Conservation (phyloP, 2,888 invertebrate species). For the Subacronicta megacephala region DNA sequence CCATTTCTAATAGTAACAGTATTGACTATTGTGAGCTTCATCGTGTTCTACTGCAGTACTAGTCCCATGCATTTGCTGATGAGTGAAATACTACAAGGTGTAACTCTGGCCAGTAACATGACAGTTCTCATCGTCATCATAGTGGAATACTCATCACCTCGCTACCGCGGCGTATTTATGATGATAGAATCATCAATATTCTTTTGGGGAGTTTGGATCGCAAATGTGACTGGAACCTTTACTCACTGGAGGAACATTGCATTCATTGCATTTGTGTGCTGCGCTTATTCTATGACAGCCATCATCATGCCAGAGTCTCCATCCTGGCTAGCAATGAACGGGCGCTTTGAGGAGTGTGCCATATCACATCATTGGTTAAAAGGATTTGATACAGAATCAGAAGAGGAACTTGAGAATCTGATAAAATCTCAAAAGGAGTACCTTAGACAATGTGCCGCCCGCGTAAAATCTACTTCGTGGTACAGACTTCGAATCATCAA, state of each 20-base stretch:
- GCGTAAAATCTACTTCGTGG: conserved; percentile 33
- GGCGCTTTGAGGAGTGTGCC: conserved; percentile 56
- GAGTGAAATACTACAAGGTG: conserved; percentile 66
- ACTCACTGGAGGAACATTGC: conserved; percentile 69
- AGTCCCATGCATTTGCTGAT: conserved; percentile 62
- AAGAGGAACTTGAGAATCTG: conserved; percentile 59
- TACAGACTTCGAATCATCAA: conserved; percentile 38
- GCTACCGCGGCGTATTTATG: conserved; percentile 69
- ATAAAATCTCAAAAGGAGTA: conserved; percentile 56
- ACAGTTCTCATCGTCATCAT: conserved; percentile 67
- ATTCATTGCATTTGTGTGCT: conserved; percentile 57
- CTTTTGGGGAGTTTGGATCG: conserved; percentile 72
- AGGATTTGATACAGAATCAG: conserved; percentile 56
- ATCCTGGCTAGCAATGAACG: conserved; percentile 65
- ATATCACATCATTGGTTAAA: conserved; percentile 63
- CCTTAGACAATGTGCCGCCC: conserved; percentile 29
- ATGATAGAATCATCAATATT: conserved; percentile 69
- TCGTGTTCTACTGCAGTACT: conserved; percentile 66
- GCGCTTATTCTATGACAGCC: conserved; percentile 53
- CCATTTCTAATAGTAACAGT: conserved; percentile 52
- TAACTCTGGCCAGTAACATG: conserved; percentile 63
- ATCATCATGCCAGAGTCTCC: conserved; percentile 66
- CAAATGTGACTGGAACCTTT: conserved; percentile 70
- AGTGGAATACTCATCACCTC: conserved; percentile 68
- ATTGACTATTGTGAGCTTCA: conserved; percentile 59